Base-by-base conservation (phyloP, 1,140 invertebrate genomes). In the Physella acuta region DNA sequence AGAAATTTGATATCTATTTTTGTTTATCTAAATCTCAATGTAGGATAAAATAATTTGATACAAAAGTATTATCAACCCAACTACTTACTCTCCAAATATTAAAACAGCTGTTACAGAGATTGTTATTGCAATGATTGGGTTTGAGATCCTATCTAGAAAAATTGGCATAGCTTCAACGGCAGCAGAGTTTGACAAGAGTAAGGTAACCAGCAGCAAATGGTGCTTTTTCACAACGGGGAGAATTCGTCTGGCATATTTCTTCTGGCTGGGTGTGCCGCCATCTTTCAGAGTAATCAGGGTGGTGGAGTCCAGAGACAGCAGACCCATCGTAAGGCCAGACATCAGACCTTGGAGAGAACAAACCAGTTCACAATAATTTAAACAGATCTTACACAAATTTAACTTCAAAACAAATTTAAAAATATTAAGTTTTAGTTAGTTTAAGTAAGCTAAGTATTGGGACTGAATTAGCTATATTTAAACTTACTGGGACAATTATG, bases 51-150 rank as follows among this genome's bases (percentile, higher is more conserved):
- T n/a, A n/a, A n/a, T n/a, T n/a, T n/a, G n/a, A n/a, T n/a, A n/a
- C n/a, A n/a, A n/a, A n/a, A n/a, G n/a, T n/a, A n/a, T n/a, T n/a
- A n/a, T n/a, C n/a, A n/a, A n/a, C n/a, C n/a, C n/a, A n/a, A n/a
- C n/a, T 33, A 79, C 82, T 75, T 79, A 85, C 84, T 85, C 84
- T 75, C 84, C 84, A 81, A 84, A 84, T 28, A 85, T 68, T 1
- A 85, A 73, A 16, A 85, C 84, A 56, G 81, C 82, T 33, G 81
- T 82, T 8, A 84, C 80, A 33, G 82, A 84, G 0, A 84, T 79
- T 33, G 75, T 31, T 63, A 84, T 78, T 5, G 84, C 83, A 55
- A 74, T 80, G 17, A 84, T 63, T 28, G 82, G 82, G 65, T 79
- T 75, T 0, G 81, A 84, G 3, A 84, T 75, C 28, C 74, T 62